Base-by-base conservation (phyloP, 2,888 invertebrate genomes). In the Acrobasis suavella region DNA sequence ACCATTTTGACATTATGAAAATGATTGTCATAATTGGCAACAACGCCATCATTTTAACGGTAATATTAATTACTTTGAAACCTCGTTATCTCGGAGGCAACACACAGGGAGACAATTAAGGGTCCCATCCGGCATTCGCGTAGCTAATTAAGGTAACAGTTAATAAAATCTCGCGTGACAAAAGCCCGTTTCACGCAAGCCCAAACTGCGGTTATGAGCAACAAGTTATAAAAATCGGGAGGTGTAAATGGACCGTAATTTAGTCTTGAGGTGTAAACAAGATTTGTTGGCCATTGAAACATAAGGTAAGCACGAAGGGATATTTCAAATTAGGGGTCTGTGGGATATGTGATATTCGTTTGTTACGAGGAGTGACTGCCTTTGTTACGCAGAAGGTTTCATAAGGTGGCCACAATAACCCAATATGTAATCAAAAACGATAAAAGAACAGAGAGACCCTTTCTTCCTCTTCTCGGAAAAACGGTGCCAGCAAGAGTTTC, bases 81-180 rank as follows among this genome's bases (percentile, higher is more conserved):
- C 55, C 56, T 56, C 42, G 56, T 56, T 56, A 56, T 56, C 56
- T 46, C 55, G 7, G 42, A 39, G 42, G 56, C 60, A 17, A 17
- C 50, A 51, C 37, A 50, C 50, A 60, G 60, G 51, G 51, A 56
- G 42, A 42, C 51, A 60, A 60, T 60, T 60, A 60, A 60, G 42
- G 39, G 39, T 51, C 60, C 50, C 58, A 50, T 50, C 39, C 50
- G 51, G 51, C 51, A 60, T 60, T 58, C 39, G 22, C 51, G 9
- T 2, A 15, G 60, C 51, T 60, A 60, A 60, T 60, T 60, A 60
- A 60, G 60, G 60, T 60, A 78, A 79, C 78, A 76, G 75, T 71
- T 73, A 78, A 80, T 82, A 81, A 83, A 84, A 83, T 80, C 78
- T 87, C 77, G 87, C 87, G 83, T 87, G 87, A 68, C 73, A 67